These are phyloP conservation scores for Falco punctatus DNA, from an alignment of 2,113 vertebrate species.

Conservation along the genomic window DNA sequence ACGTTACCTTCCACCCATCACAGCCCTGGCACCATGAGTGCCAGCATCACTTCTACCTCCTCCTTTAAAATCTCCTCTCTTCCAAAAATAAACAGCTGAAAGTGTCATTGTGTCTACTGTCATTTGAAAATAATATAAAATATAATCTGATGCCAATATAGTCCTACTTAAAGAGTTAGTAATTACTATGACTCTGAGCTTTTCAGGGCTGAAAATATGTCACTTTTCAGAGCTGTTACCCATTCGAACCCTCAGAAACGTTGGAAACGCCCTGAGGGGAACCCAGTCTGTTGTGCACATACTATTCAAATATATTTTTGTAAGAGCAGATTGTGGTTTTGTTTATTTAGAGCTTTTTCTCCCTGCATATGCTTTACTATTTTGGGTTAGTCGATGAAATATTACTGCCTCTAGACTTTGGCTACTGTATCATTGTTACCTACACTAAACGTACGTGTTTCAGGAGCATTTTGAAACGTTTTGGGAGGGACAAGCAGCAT, in stretches of 20 bases:
- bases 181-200: neutral
- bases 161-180: neutral
- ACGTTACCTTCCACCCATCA: neutral
- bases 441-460: neutral
- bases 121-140: neutral
- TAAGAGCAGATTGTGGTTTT: constrained; percentile 67
- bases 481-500: neutral
- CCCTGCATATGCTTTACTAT: constrained; percentile 64
- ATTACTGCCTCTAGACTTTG: constrained; percentile 38
- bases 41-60: neutral
- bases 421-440: neutral
- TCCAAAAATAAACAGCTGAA: neutral
- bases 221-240: constrained; percentile 46
- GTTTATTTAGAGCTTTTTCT: constrained; percentile 64
- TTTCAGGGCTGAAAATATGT: constrained; percentile 39
- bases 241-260: constrained; percentile 12
- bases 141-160: neutral
- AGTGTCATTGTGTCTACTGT: neutral
- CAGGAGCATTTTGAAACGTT: neutral
- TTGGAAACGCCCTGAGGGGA: constrained; percentile 62
- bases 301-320: constrained; percentile 40
- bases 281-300: constrained; percentile 59
- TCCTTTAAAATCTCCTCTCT: neutral
- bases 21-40: accelerated
- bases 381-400: constrained; percentile 37